Evolutionary conservation across 2,797 vertebrate species (phyloP).

Genomic region (Enteromius afrohamiltoni): DNA sequence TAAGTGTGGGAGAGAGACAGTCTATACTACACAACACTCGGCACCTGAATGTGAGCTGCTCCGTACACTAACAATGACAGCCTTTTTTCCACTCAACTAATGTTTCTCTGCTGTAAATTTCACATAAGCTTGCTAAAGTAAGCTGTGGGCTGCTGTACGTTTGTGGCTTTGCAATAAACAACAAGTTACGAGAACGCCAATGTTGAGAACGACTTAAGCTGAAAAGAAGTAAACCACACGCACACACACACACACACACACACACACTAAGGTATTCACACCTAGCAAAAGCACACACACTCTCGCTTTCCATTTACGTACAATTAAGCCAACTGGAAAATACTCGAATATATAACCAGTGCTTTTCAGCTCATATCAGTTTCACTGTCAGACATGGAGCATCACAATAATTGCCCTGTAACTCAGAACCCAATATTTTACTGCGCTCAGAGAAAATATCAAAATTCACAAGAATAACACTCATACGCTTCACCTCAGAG

Average conservation of each 20-base stretch:
- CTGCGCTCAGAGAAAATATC: slow-evolving; percentile 39
- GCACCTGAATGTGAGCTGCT: slow-evolving; percentile 18
- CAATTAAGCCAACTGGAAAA: slow-evolving; percentile 43
- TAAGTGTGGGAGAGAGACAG: slow-evolving; percentile 35
- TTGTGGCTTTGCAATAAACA: slow-evolving; percentile 30
- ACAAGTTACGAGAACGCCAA: slow-evolving; percentile 1
- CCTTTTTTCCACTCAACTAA: slow-evolving; percentile 35
- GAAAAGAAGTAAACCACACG: slow-evolving; percentile 30
- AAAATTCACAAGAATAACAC: slow-evolving; percentile 36
- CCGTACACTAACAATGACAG: slow-evolving; percentile 33
- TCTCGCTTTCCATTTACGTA: slow-evolving; percentile 18
- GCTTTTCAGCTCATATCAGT: slow-evolving; percentile 32
- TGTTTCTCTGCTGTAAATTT: slow-evolving; percentile 43
- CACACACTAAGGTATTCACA: slow-evolving; percentile 19
- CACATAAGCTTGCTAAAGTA: slow-evolving; percentile 23
- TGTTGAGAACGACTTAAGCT: neutral
- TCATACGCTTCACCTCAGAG: slow-evolving; percentile 26
- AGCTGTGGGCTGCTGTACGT: slow-evolving; percentile 19
- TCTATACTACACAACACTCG: slow-evolving; percentile 38
- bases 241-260: neutral
- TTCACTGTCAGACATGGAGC: slow-evolving; percentile 40
- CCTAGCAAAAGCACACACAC: slow-evolving; percentile 18
- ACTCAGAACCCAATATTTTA: slow-evolving; percentile 38
- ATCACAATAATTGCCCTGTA: slow-evolving; percentile 34
- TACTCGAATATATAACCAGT: slow-evolving; percentile 12